Base-by-base conservation (phyloP, 2,797 vertebrate species). In the Potorous gilbertii region DNA sequence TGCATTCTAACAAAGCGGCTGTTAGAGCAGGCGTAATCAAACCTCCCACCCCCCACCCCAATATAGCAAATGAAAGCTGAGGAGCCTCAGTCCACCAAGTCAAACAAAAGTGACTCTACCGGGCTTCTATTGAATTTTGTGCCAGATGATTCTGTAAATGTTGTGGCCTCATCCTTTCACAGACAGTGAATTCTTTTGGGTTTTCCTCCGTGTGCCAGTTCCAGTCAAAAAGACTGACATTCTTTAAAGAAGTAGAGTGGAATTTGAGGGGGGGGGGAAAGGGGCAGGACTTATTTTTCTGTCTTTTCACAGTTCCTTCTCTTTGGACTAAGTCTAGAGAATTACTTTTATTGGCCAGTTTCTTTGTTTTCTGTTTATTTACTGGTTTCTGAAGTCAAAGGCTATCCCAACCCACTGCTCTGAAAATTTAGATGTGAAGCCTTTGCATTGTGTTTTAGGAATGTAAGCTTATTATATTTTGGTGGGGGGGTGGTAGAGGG, bases 1-100 rank as follows among this genome's bases (percentile, higher is more conserved):
- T 92, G 95, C 96, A 94, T 95, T 54, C 97, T 97, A 97, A 98
- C 97, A 98, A 95, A 96, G 98, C 1, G 10, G 81, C 97, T 97
- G 96, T 96, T 96, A 55, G 95, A 98, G 97, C 96, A 97, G 97
- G 95, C 0, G 0, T 96, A 97, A 97, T 95, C 91, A 92, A 96
- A 87, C 96, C 59, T 92, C 94, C 16, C 5, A 0, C 1, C 14
- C 14, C 4, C 94, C 94, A 92, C 12, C 50, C 90, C 95, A 92
- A 21, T 9, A 46, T 90, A 87, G 93, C 93, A 3, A 81, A 91
- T 89, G 93, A 96, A 97, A 97, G 96, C 95, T 2, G 40, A 97
- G 74, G 92, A 98, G 96, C 97, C 66, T 97, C 95, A 92, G 90
- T 93, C 93, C 97, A 94, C 90, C 90, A 92, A 95, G 95, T 54